A percentile compares a stretch with the other conserved stretches of the same genome.
phyloP scores from a whole-genome alignment of 1,140 invertebrate genomes.

The Saccostrea cuccullata region DNA sequence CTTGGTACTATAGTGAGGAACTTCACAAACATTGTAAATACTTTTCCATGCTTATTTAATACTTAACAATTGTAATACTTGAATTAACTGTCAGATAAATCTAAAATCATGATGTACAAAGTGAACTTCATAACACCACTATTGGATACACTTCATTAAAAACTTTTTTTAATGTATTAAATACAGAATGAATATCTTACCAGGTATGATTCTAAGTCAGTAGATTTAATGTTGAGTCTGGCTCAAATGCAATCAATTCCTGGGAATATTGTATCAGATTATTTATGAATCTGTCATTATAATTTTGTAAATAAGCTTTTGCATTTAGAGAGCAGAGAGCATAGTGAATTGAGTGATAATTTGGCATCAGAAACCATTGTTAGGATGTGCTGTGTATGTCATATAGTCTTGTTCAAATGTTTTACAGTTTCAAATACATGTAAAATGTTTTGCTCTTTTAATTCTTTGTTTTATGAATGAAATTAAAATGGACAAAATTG shows the following conservation, averaged over 20 bases:
- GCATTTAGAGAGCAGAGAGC: not conserved
- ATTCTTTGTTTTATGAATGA: slow-evolving; percentile 37
- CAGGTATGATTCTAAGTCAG: not conserved
- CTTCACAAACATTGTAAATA: not conserved
- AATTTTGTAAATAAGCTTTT: slow-evolving; percentile 25
- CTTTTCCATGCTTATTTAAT: not conserved
- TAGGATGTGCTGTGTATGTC: slow-evolving; percentile 16
- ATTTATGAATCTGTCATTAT: not conserved
- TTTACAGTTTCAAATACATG: not conserved
- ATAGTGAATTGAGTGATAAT: not conserved
- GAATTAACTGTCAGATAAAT: not conserved
- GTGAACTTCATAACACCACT: not conserved
- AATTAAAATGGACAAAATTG: slow-evolving; percentile 25
- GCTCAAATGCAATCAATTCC: not conserved
- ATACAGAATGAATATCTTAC: not conserved
- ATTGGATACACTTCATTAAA: not conserved
- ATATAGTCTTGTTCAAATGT: slow-evolving; percentile 17
- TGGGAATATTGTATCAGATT: not conserved
- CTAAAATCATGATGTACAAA: not conserved
- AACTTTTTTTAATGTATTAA: not conserved
- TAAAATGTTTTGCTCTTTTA: slow-evolving; percentile 23
- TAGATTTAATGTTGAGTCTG: not conserved
- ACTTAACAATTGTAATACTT: not conserved
- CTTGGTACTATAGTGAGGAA: not conserved
- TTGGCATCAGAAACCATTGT: not conserved